Evolutionary conservation across 2,113 vertebrate genomes (phyloP).

Genomic region (Lycaon pictus): DNA sequence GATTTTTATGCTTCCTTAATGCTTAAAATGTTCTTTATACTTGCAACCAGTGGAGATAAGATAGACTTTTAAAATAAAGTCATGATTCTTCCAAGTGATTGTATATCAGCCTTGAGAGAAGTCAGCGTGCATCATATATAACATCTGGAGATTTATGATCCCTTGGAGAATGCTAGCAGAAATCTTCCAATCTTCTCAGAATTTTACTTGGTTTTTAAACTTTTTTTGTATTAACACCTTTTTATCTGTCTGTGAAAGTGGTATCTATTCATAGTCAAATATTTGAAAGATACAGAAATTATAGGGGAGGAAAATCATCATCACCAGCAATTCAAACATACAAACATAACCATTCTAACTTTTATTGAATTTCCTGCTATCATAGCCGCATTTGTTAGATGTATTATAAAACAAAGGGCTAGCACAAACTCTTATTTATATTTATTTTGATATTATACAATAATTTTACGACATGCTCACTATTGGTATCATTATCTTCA

Average conservation of each 20-base stretch:
- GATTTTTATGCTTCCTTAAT: constrained; percentile 38
- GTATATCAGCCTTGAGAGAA: not conserved
- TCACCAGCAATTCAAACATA: not conserved
- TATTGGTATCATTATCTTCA: not conserved
- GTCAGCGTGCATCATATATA: not conserved
- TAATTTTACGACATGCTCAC: not conserved
- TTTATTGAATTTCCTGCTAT: not conserved
- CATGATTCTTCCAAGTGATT: constrained; percentile 36
- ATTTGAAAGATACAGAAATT: constrained; percentile 56
- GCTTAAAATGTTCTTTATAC: constrained; percentile 36
- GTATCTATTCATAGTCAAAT: constrained; percentile 19
- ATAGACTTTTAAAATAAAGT: constrained; percentile 73
- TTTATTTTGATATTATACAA: not conserved
- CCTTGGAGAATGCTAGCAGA: constrained; percentile 18
- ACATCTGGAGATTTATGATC: constrained; percentile 34
- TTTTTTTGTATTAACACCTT: constrained; percentile 47
- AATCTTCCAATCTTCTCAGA: constrained; percentile 1
- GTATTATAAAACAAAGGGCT: not conserved
- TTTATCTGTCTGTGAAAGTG: constrained; percentile 53
- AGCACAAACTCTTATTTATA: not conserved
- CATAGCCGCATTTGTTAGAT: not conserved
- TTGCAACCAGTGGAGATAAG: constrained; percentile 33
- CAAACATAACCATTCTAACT: not conserved
- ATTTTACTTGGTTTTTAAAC: constrained; percentile 38
- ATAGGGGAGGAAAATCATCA: not conserved